A percentile compares a stretch with the other conserved stretches of the same genome.
Evolutionary conservation across 2,113 vertebrate species (phyloP).

Genomic region (Phalacrocorax brasilianus): DNA sequence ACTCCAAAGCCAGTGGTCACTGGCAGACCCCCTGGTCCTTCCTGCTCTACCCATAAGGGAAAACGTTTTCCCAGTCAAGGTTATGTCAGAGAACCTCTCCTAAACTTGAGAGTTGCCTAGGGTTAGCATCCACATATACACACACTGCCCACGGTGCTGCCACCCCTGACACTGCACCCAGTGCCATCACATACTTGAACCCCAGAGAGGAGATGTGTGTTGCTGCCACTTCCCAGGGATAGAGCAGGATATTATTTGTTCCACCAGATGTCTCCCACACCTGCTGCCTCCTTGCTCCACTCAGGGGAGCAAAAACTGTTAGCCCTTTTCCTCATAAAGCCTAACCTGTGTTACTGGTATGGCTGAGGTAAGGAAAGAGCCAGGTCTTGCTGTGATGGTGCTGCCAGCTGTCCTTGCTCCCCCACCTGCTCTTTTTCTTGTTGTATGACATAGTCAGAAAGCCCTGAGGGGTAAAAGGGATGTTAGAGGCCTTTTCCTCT

Average conservation of each 20-base stretch:
- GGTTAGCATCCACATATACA: too few species aligned
- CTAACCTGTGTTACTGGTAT: not conserved
- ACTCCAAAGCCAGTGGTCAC: not conserved
- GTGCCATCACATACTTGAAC: not conserved
- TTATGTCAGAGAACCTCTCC: not conserved
- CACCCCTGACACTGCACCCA: not conserved
- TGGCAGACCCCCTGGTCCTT: not conserved
- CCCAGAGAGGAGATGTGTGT: not conserved
- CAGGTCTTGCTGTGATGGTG: not conserved
- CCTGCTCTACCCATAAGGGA: not conserved
- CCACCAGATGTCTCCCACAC: not conserved
- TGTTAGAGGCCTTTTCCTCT: not conserved
- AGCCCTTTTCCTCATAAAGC: not conserved
- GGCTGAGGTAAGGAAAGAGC: not conserved
- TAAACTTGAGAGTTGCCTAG: not conserved
- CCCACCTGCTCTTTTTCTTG: not conserved
- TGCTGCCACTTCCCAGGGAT: not conserved
- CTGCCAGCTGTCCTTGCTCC: not conserved
- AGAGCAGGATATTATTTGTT: not conserved
- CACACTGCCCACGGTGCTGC: fast-evolving
- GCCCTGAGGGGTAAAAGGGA: not conserved
- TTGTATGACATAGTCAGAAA: not conserved
- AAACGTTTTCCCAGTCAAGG: not conserved
- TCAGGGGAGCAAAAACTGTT: not conserved
- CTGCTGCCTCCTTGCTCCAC: not conserved